Percentiles rank a stretch among this genome's conserved stretches.
These are phyloP conservation scores for Drosophila heteroneura DNA, from an alignment of 2,888 invertebrate species.

Conservation along the genomic window DNA sequence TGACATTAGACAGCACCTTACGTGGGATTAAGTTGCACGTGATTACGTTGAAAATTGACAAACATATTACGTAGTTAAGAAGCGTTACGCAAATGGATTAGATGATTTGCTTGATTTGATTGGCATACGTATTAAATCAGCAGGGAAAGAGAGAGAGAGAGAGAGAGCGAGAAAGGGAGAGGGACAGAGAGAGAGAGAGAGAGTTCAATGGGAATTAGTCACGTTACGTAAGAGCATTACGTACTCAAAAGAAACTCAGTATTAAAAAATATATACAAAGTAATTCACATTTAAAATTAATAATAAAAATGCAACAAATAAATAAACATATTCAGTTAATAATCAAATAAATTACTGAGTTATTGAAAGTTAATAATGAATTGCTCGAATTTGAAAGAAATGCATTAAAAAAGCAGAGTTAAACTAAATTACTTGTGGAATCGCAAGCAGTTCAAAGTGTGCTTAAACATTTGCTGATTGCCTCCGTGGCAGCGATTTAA, in stretches of 20 bases:
- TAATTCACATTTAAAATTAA: not conserved
- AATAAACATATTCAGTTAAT: not conserved
- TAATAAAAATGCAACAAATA: not conserved
- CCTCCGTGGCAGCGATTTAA: not conserved
- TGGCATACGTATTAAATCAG: not conserved
- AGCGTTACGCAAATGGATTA: constrained; percentile 15
- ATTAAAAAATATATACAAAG: not conserved
- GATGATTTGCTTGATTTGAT: constrained; percentile 3
- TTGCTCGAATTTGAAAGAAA: not conserved
- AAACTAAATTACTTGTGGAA: not conserved
- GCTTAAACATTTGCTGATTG: not conserved
- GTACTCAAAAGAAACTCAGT: not conserved
- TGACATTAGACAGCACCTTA: constrained; percentile 71
- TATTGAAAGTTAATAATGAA: not conserved
- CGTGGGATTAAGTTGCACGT: constrained; percentile 51
- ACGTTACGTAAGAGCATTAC: not conserved
- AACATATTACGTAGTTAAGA: constrained; percentile 49
- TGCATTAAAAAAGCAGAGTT: not conserved
- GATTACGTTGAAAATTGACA: constrained; percentile 53
- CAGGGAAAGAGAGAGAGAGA: not conserved
- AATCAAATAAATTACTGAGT: not conserved
- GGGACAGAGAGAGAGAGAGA: not conserved
- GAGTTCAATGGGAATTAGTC: not conserved
- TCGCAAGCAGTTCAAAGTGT: not conserved
- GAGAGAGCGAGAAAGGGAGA: not conserved